Percentiles rank a stretch among this genome's conserved stretches.
phyloP scores from a whole-genome alignment of 2,797 vertebrate genomes.

The Heterohyrax brucei region DNA sequence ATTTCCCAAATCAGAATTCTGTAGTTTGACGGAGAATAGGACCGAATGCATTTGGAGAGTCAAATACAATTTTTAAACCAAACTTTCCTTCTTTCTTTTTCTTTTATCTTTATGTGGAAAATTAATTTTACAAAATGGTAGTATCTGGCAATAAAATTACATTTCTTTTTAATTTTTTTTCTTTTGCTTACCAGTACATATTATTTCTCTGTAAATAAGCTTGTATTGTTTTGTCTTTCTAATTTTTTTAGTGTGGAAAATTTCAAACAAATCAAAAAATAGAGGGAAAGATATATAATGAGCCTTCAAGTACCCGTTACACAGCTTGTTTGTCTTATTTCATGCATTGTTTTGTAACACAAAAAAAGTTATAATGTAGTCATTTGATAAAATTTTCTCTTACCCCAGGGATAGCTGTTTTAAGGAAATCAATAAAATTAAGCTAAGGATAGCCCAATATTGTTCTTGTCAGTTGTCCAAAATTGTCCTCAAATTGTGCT shows the following conservation, averaged over 20 bases:
- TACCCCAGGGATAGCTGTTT: neutral
- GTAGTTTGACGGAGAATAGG: neutral
- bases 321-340: slow-evolving; percentile 17
- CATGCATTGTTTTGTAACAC: slow-evolving; percentile 30
- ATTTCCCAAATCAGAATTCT: slow-evolving; percentile 34
- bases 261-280: slow-evolving; percentile 43
- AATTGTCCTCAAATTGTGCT: neutral
- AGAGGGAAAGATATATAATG: neutral
- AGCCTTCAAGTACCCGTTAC: neutral
- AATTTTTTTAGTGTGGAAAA: slow-evolving; percentile 24
- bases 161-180: slow-evolving; percentile 46
- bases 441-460: neutral
- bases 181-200: slow-evolving; percentile 20
- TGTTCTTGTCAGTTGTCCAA: neutral
- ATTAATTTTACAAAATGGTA: neutral
- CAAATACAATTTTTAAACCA: neutral
- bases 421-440: slow-evolving; percentile 46
- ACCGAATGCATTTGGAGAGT: neutral
- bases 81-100: neutral
- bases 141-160: neutral
- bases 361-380: slow-evolving; percentile 31
- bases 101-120: neutral
- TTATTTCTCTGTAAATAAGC: slow-evolving; percentile 13
- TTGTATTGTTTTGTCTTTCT: slow-evolving; percentile 24
- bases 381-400: slow-evolving; percentile 17